Evolutionary conservation across 2,113 vertebrate species (phyloP), one percentile per base, ranked within the genome.

Genomic region (Lampris megalopsis): DNA sequence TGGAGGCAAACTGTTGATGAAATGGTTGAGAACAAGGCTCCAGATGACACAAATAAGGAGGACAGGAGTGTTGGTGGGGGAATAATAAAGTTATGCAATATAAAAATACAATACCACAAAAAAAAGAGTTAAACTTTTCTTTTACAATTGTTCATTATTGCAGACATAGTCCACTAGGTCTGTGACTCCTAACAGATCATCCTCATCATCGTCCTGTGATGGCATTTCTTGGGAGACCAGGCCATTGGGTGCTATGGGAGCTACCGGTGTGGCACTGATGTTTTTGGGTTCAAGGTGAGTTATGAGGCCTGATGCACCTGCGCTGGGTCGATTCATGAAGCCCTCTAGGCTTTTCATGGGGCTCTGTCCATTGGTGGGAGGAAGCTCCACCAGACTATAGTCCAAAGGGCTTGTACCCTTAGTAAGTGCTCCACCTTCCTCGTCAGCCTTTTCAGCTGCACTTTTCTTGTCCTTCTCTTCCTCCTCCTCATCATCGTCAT

Each of bases 161-260:
- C 98, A 99, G 94, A 99, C 98, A 75, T 99, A 99, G 95, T 99
- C 98, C 90, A 99, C 98, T 73, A 99, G 96, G 93, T 99, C 98
- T 92, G 98, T 99, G 94, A 99, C 97, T 87, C 98, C 96, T 81
- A 99, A 93, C 82, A 99, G 97, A 93, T 99, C 98, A 1, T 99
- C 98, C 86, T 99, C 98, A 0, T 99, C 98, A 61, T 99, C 98
- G 41, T 98, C 97, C 0, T 95, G 95, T 10, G 92, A 94, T 6
- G 92, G 92, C 0, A 91, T 90, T 77, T 98, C 96, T 91, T 94
- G 95, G 58, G 92, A 86, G 0, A 86, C 93, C 4, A 95, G 94
- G 63, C 97, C 97, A 0, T 98, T 98, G 40, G 97, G 91, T 0
- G 96, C 95, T 54, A 88, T 84, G 68, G 93, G 70, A 0, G 80